phyloP scores from a whole-genome alignment of 2,797 vertebrate species.

The Vireo griseus region DNA sequence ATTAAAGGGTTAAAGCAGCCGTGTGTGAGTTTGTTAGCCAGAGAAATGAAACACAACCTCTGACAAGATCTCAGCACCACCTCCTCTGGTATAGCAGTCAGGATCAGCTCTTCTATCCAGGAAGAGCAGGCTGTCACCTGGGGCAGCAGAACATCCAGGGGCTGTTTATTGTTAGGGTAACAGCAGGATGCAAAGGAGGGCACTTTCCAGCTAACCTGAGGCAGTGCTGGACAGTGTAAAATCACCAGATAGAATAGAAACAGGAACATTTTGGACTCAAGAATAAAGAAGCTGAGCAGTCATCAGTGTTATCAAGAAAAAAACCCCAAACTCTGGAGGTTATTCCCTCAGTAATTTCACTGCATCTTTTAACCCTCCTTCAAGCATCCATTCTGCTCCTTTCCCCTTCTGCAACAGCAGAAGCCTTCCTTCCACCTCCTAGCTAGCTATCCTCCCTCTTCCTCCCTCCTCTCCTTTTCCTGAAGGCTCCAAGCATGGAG shows the following conservation, averaged over 20 bases:
- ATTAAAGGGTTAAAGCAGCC: background rate
- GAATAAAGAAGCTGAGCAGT: background rate
- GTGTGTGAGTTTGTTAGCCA: background rate
- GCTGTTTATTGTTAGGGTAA: background rate
- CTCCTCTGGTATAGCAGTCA: background rate
- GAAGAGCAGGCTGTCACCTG: background rate
- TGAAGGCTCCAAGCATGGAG: background rate
- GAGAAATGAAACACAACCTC: background rate
- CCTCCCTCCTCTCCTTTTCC: background rate
- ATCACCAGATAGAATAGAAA: background rate
- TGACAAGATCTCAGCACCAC: background rate
- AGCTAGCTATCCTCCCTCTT: background rate
- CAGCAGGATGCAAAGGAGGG: background rate
- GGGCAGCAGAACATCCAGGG: background rate
- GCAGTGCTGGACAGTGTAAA: background rate
- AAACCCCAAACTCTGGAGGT: background rate
- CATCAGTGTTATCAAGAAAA: background rate
- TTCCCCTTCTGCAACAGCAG: background rate
- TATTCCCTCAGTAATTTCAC: background rate
- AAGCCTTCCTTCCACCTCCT: background rate
- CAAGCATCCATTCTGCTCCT: background rate
- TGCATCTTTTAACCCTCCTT: background rate
- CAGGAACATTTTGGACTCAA: background rate
- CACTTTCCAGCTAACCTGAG: background rate
- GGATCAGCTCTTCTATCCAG: background rate